phyloP scores from a whole-genome alignment of 2,113 vertebrate genomes.

The Dicrurus megarhynchus region DNA sequence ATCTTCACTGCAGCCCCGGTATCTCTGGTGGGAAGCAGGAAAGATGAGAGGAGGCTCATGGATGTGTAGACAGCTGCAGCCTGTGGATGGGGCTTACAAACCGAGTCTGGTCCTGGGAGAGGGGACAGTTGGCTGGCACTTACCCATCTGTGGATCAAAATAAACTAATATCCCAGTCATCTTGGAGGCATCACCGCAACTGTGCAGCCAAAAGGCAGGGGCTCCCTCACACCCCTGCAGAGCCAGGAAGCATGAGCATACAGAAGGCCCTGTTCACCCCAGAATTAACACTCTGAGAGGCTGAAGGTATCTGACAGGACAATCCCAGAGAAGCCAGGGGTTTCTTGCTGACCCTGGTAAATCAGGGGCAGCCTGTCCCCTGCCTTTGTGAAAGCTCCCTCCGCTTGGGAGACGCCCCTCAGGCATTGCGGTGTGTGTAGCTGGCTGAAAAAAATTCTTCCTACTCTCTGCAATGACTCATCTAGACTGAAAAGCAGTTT shows the following conservation, averaged over 20 bases:
- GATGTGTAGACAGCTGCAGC: neutral
- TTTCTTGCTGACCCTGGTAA: neutral
- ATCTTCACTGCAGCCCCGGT: neutral
- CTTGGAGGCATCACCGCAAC: neutral
- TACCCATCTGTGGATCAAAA: neutral
- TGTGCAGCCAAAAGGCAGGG: neutral
- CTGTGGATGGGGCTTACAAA: neutral
- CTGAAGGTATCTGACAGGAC: neutral
- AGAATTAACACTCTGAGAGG: neutral
- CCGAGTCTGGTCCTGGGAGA: accelerated
- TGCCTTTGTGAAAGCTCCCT: neutral
- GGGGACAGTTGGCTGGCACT: neutral
- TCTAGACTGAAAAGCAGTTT: neutral
- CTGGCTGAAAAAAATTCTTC: neutral
- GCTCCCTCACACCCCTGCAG: neutral
- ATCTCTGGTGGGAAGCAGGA: neutral
- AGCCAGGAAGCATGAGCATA: neutral
- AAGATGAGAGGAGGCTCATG: neutral
- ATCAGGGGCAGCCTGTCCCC: neutral
- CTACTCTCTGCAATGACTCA: neutral
- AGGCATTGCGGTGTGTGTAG: neutral
- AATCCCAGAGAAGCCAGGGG: neutral
- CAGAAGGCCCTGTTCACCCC: neutral
- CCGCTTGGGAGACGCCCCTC: neutral
- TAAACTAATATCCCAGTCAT: neutral